Evolutionary conservation across 2,797 vertebrate genomes (phyloP).

Genomic region (Avahi laniger): DNA sequence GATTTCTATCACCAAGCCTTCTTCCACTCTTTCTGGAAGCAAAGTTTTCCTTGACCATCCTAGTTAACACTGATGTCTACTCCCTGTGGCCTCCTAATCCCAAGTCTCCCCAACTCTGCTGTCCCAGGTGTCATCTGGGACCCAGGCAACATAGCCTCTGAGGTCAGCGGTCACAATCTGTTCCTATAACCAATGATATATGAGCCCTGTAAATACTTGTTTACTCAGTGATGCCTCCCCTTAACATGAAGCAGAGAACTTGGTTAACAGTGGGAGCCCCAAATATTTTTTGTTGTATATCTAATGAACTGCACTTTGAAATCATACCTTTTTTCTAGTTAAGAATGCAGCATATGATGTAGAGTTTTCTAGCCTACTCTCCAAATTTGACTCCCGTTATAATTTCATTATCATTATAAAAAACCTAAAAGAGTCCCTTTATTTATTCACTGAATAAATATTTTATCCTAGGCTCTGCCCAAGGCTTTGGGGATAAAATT

Average conservation of each 20-base stretch:
- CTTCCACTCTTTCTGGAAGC: background rate
- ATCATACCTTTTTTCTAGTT: background rate
- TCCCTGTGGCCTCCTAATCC: background rate
- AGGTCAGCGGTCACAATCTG: background rate
- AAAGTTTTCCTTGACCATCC: background rate
- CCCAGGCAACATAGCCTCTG: background rate
- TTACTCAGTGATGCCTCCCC: background rate
- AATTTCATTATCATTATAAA: background rate
- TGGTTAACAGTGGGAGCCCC: no score
- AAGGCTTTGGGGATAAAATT: background rate
- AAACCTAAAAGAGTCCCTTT: background rate
- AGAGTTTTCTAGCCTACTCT: background rate
- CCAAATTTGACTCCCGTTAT: background rate
- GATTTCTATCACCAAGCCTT: background rate
- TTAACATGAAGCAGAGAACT: background rate
- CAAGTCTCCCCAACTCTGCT: rapidly evolving
- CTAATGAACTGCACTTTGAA: background rate
- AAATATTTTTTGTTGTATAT: background rate
- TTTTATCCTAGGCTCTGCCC: background rate
- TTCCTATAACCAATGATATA: background rate
- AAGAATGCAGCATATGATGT: background rate
- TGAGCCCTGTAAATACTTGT: background rate
- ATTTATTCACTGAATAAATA: background rate
- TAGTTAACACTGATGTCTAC: background rate
- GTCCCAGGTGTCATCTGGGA: background rate